Evolutionary conservation across 2,888 invertebrate species (phyloP).

Genomic region (Pachliopta kotzebuea): DNA sequence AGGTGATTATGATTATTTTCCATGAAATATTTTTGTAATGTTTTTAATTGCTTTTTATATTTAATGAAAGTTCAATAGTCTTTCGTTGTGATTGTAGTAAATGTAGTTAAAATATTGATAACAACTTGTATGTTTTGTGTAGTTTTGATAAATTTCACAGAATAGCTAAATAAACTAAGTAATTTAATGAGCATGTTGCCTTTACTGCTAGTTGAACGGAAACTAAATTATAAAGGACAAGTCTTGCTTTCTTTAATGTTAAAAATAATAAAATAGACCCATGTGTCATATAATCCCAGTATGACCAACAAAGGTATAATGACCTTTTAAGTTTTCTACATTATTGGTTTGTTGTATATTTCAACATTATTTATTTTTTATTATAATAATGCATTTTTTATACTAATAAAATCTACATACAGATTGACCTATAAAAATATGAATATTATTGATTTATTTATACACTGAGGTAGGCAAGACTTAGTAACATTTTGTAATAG

Average conservation of each 20-base stretch:
- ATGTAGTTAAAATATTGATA: background rate
- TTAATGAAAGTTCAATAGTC: background rate
- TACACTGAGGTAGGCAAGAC: background rate
- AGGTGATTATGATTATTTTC: background rate
- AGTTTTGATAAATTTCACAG: background rate
- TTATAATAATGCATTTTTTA: background rate
- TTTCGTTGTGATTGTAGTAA: constrained; percentile 8
- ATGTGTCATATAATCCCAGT: background rate
- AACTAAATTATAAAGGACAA: background rate
- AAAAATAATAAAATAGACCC: background rate
- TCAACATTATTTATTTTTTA: background rate
- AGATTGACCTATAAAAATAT: background rate
- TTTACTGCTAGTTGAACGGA: background rate
- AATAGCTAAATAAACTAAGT: background rate
- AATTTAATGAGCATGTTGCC: background rate
- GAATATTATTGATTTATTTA: background rate
- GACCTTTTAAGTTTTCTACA: background rate
- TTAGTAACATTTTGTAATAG: background rate
- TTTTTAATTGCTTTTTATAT: too few species aligned
- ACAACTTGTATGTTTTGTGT: background rate
- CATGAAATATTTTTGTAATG: background rate
- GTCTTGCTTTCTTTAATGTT: background rate
- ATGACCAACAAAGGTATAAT: background rate
- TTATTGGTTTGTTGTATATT: background rate
- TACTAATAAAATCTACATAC: background rate